Base-by-base conservation (phyloP, 2,888 invertebrate genomes). In the Sminthurinus aureus region DNA sequence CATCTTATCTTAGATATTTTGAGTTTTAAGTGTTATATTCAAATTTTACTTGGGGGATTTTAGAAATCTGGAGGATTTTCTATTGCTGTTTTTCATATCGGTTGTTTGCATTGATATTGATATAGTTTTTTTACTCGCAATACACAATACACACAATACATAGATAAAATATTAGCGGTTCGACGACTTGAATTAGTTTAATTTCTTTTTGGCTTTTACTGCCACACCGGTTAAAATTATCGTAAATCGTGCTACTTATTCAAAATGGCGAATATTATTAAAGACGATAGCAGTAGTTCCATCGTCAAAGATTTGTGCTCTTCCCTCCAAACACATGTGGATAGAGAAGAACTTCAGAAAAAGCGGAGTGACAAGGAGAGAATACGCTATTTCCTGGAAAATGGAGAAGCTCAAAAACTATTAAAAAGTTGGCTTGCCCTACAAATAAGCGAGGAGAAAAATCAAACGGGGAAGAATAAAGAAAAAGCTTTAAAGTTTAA, bases 401-500 rank as follows among this genome's bases (percentile, higher is more conserved):
- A 83, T 74, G 50, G n/a, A 15, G 22, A 64, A 18, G 79, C 73
- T 15, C 26, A 74, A 38, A 64, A 79, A 20, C 6, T 9, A n/a
- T 8, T 79, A 11, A 11, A 79, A 50, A 3, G 9, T 9, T 51
- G 50, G 20, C 51, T 79, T 38, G 24, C 20, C 12, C 51, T n/a
- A 4, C 24, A 69, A 38, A 6, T 78, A 0, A 52, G 51, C 11
- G 26, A 64, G 9, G 78, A 73, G 13, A 73, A 22, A 18, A 79
- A 83, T 66, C 73, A 22, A n/a, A 20, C 24, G 22, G 74, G 71
- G 18, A 83, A 83, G 66, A 79, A 67, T 69, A 79, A 79, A 50
- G 64, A 22, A n/a, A 81, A 69, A 81, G 80, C 82, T 12, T 24
- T 83, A 20, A 15, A 24, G 12, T 78, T 81, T 24, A 85, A 85